phyloP scores from a whole-genome alignment of 2,888 invertebrate genomes.

The Napeogenes inachia region DNA sequence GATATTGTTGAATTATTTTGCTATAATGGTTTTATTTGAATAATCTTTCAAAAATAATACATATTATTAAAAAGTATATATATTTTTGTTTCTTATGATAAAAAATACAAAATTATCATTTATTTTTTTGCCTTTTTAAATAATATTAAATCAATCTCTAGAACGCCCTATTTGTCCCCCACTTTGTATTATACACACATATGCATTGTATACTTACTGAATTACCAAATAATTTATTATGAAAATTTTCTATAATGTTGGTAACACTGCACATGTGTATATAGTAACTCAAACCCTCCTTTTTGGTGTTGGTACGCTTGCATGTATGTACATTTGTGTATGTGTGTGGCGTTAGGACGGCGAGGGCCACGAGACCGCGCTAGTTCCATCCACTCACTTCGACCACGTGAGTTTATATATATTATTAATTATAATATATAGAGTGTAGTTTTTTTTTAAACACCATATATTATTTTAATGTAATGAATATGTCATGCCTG shows the following conservation, averaged over 20 bases:
- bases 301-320: slow-evolving; percentile 64
- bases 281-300: slow-evolving; percentile 13
- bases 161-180: background rate
- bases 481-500: too few species aligned
- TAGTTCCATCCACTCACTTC: slow-evolving; percentile 66
- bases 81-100: too few species aligned
- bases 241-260: background rate
- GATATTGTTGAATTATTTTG: slow-evolving; percentile 3
- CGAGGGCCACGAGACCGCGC: slow-evolving; percentile 65
- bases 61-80: too few species aligned
- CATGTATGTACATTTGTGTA: slow-evolving; percentile 54
- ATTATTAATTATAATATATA: slow-evolving; percentile 5
- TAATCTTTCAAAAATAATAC: background rate
- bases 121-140: too few species aligned
- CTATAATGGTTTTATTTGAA: background rate
- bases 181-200: background rate
- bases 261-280: slow-evolving; percentile 41
- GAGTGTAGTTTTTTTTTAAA: background rate
- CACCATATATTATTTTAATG: background rate
- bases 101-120: too few species aligned
- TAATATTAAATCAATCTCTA: background rate
- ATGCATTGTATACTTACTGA: background rate
- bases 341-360: slow-evolving; percentile 69
- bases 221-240: background rate
- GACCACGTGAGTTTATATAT: slow-evolving; percentile 64